phyloP scores from a whole-genome alignment of 2,113 vertebrate species.

The Mustelus asterias region DNA sequence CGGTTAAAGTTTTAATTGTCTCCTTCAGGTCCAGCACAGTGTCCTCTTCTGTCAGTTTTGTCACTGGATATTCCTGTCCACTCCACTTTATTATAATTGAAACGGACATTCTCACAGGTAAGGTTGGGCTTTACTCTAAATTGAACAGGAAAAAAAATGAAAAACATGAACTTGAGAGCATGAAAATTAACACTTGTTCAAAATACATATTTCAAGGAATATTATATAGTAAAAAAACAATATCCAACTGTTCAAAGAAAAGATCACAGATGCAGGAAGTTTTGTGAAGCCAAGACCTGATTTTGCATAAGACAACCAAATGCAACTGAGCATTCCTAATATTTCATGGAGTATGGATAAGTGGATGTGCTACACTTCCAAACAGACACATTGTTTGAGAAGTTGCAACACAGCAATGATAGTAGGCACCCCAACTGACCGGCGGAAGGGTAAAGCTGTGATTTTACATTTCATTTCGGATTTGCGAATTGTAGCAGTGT shows the following conservation, averaged over 20 bases:
- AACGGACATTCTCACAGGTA: slow-evolving; percentile 71
- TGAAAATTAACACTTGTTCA: not conserved
- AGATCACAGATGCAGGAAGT: not conserved
- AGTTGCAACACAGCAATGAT: not conserved
- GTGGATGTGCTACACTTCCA: not conserved
- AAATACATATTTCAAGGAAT: not conserved
- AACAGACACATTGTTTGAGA: not conserved
- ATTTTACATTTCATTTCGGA: not conserved
- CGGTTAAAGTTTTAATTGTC: slow-evolving; percentile 90
- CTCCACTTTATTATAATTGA: slow-evolving; percentile 98
- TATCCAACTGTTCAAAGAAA: not conserved
- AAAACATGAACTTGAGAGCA: not conserved
- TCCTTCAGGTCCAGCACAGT: slow-evolving; percentile 93
- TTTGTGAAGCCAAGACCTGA: not conserved
- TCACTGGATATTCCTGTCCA: slow-evolving; percentile 93
- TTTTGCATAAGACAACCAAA: not conserved
- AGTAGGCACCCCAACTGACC: not conserved
- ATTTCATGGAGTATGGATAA: not conserved
- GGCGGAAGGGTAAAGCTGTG: not conserved
- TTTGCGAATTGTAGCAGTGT: not conserved
- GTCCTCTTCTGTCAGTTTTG: slow-evolving; percentile 89
- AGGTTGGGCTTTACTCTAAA: not conserved
- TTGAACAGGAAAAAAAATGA: not conserved
- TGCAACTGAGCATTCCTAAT: not conserved
- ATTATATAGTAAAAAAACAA: not conserved